A percentile compares a stretch with the other conserved stretches of the same genome.
phyloP scores from a whole-genome alignment of 2,888 invertebrate genomes.

The Griposia aprilina region DNA sequence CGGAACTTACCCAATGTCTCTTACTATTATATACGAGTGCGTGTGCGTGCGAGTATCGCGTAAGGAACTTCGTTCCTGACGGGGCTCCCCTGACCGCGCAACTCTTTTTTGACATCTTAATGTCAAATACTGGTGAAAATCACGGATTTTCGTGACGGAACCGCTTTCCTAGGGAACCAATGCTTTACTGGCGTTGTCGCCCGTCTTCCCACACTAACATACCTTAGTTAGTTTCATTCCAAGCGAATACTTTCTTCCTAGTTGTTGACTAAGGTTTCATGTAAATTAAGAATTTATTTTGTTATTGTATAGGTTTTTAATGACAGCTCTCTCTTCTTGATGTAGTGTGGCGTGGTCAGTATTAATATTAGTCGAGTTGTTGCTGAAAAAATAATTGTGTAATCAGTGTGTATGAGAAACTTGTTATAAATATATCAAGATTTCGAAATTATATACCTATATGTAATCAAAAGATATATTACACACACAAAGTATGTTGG shows the following conservation, averaged over 20 bases:
- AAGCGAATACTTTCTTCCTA: constrained; percentile 67
- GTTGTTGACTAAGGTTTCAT: constrained; percentile 66
- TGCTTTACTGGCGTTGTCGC: constrained; percentile 16
- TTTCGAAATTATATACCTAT: background rate
- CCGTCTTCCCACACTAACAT: constrained; percentile 61
- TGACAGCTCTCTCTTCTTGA: constrained; percentile 4
- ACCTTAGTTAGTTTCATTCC: constrained; percentile 76
- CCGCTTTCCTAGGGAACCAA: background rate
- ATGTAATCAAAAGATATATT: background rate
- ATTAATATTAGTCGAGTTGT: background rate
- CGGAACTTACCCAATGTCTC: background rate
- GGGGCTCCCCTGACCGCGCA: background rate
- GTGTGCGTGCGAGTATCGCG: background rate
- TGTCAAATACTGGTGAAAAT: background rate
- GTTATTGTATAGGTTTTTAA: constrained; percentile 50
- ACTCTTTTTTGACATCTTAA: background rate
- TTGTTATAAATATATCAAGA: constrained; percentile 5
- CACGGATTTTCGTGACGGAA: background rate
- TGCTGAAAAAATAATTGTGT: background rate
- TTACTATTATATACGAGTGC: background rate
- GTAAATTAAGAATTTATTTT: constrained; percentile 70
- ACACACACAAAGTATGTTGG: background rate
- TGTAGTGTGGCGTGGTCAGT: constrained; percentile 15
- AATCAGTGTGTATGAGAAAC: background rate
- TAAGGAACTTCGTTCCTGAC: background rate